Base-by-base conservation (phyloP, 2,113 vertebrate species). In the Thoracochromis brauschi region DNA sequence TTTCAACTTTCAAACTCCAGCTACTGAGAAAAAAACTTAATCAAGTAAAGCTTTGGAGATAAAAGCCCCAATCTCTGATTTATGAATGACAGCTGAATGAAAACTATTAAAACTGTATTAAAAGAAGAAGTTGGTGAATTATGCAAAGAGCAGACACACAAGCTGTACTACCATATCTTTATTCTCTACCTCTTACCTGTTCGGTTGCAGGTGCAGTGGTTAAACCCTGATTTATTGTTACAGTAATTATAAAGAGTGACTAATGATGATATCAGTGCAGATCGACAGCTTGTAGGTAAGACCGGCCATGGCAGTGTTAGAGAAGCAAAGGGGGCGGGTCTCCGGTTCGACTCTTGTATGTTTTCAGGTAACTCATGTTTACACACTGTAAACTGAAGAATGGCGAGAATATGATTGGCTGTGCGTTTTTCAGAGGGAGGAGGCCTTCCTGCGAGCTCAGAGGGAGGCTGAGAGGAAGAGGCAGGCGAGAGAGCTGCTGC, bases 401-500 rank as follows among this genome's bases (percentile, higher is more conserved):
- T 5, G 0, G 9, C 3, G 5, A 45, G 5, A 31, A 3, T 17
- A 7, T 63, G 78, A 79, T 2, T 58, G 2, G 29, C 5, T 26
- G 63, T 4, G 2, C 91, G 81, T 86, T 26, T 92, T 83, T 86
- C 93, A 99, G 99, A 98, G 96, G 89, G 97, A 98, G 96, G 97
- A 97, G 95, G 97, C 97, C 68, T 97, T 97, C 94, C 95, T 96
- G 82, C 97, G 97, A 88, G 98, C 97, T 21, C 97, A 97, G 86
- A 97, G 96, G 57, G 97, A 97, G 91, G 97, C 97, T 2, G 97
- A 99, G 94, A 97, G 97, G 49, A 97, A 98, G 96, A 96, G 97
- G 78, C 95, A 97, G 89, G 97, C 98, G 94, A 96, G 98, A 90
- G 98, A 99, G 90, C 97, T 97, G 94, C 97, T 98, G 85, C 98